Base-by-base conservation (phyloP, 2,113 vertebrate genomes). In the Sorex araneus region DNA sequence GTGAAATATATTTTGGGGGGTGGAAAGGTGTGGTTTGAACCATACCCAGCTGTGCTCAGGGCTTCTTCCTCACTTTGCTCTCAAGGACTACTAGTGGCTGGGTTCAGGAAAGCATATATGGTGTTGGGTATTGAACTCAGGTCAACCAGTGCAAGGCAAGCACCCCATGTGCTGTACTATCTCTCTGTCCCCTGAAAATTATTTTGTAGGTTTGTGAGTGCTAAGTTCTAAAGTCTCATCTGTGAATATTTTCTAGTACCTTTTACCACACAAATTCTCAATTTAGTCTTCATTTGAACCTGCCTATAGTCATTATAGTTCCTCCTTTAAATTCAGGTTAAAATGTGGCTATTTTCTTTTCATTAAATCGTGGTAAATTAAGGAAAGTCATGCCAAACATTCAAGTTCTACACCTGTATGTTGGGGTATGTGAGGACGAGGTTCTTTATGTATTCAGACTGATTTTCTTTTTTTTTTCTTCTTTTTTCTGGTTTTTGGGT, bases 391-490 rank as follows among this genome's bases (percentile, higher is more conserved):
- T 19, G 79, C 25, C 40, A 87, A 78, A 6, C 87, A 25, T 64
- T 87, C 30, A 30, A 19, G 79, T 70, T 94, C 67, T 83, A n/a
- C 74, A 28, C 43, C 86, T 90, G 27, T 4, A 34, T 12, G 28
- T 84, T 57, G 84, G 7, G 69, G 45, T 47, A 87, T 50, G 23
- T 80, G 78, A 91, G 13, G 32, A 74, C 66, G 8, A 75, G 28
- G 76, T 76, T 69, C 50, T 43, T 32, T 84, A 64, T 67, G 75
- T 73, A 90, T n/a, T 74, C 40, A 60, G 9, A 43, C 23, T 84
- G 30, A 84, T 79, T 84, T 92, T 40, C n/a, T 81, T 27, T 27
- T 74, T 70, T 77, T 83, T n/a, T n/a, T n/a, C n/a, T n/a, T n/a
- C n/a, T n/a, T n/a, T n/a, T n/a, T n/a, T n/a, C n/a, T n/a, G n/a